Base-by-base conservation (phyloP, 2,113 vertebrate species). In the Actenoides hombroni region DNA sequence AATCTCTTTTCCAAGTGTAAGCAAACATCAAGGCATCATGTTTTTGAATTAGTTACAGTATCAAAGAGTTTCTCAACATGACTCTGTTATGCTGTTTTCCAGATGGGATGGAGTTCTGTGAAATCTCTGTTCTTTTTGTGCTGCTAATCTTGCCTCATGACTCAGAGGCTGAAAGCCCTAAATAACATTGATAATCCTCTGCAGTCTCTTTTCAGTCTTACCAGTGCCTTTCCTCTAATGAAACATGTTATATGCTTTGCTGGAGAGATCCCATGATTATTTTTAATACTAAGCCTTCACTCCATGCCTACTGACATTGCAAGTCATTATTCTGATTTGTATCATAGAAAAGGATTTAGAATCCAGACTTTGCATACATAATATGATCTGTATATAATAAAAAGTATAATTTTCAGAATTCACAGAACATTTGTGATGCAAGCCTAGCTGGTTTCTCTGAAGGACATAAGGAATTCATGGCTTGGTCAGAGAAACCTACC, bases 21-120 rank as follows among this genome's bases (percentile, higher is more conserved):
- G 71, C 42, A 60, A 90, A 71, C 40, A 73, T 92, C 85, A 95
- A 94, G 86, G 44, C 74, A 56, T 48, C 35, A 25, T 82, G 60
- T 5, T 86, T 95, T 85, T 91, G 23, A 94, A 85, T 75, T 86
- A 48, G n/a, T 86, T 89, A 78, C 63, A 59, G 56, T 81, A 86
- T 79, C 71, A 78, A 90, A 96, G 85, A 54, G 16, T 92, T 97
- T 91, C 84, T 92, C 40, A 90, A 73, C 61, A 86, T 71, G 57
- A 54, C 25, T 96, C 42, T 87, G 42, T 75, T 84, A 77, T 29
- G 39, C 60, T 80, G 49, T 76, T 96, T 94, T 90, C 81, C 95
- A 95, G 92, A 97, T 92, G 88, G 85, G 25, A 95, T 90, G 68
- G 46, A 92, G 73, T 93, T 94, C 88, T 94, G 73, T 67, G 81